Conservation (phyloP, 2,888 invertebrate species). For the Tridacna gigas region DNA sequence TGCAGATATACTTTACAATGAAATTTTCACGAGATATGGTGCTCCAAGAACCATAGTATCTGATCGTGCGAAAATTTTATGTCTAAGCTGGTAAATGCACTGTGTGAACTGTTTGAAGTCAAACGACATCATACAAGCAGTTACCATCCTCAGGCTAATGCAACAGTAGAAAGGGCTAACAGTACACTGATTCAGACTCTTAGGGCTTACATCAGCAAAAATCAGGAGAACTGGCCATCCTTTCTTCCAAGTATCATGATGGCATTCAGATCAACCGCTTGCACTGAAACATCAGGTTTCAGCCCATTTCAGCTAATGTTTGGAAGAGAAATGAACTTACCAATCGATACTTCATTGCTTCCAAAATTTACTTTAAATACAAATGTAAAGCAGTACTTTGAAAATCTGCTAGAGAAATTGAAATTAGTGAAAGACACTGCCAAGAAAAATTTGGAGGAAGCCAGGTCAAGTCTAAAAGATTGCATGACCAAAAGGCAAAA, state of each 20-base stretch:
- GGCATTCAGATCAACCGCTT: no score
- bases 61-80: slow-evolving; percentile 62
- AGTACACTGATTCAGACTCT: no score
- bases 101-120: slow-evolving; percentile 61
- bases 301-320: slow-evolving; percentile 52
- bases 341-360: no score
- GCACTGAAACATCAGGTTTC: slow-evolving; percentile 52
- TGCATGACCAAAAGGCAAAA: no score
- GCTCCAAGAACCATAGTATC: slow-evolving; percentile 52
- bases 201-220: no score
- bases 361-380: slow-evolving; percentile 17
- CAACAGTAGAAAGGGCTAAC: no score
- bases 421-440: no score
- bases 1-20: no score
- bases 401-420: not conserved
- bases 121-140: slow-evolving; percentile 55
- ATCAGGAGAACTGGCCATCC: slow-evolving; percentile 57
- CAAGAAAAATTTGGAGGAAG: no score
- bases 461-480: no score
- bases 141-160: no score
- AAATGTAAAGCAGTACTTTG: slow-evolving; percentile 10
- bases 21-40: slow-evolving; percentile 61
- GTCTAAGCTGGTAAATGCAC: slow-evolving; percentile 58
- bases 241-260: slow-evolving; percentile 52
- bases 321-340: slow-evolving; percentile 47